A percentile compares a stretch with the other conserved stretches of the same genome.
phyloP scores from a whole-genome alignment of 2,113 vertebrate species.

The Gymnorhina tibicen region DNA sequence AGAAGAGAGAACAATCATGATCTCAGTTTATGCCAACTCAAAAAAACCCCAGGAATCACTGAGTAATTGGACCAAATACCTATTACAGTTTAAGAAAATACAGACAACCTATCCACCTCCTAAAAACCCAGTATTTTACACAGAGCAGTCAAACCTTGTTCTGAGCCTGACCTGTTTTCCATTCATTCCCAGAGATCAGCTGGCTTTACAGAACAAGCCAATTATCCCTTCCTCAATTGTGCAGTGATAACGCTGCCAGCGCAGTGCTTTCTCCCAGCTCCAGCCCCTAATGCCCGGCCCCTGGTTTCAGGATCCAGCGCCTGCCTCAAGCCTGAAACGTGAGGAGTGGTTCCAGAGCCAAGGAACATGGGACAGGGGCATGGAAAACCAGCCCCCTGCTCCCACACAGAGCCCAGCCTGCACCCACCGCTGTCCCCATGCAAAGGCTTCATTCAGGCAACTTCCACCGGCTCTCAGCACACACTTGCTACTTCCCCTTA shows the following conservation, averaged over 20 bases:
- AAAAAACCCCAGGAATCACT: background rate
- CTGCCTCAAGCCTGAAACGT: background rate
- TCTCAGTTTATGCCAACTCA: background rate
- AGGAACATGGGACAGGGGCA: accelerated
- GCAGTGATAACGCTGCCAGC: background rate
- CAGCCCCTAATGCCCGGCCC: background rate
- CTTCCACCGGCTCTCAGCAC: background rate
- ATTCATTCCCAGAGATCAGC: background rate
- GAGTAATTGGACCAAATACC: background rate
- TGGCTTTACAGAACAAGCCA: background rate
- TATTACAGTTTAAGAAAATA: background rate
- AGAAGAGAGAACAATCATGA: background rate
- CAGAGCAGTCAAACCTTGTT: background rate
- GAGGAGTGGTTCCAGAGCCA: background rate
- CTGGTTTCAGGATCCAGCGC: background rate
- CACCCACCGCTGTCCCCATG: accelerated
- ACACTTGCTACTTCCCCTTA: background rate
- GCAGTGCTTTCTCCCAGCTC: background rate
- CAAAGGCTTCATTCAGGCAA: background rate
- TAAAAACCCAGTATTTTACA: background rate
- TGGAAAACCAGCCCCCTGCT: background rate
- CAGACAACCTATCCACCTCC: background rate
- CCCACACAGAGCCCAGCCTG: accelerated
- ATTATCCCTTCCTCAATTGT: background rate
- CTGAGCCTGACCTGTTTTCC: background rate